phyloP scores from a whole-genome alignment of 2,797 vertebrate genomes.

The Chaetodon trifasciatus region DNA sequence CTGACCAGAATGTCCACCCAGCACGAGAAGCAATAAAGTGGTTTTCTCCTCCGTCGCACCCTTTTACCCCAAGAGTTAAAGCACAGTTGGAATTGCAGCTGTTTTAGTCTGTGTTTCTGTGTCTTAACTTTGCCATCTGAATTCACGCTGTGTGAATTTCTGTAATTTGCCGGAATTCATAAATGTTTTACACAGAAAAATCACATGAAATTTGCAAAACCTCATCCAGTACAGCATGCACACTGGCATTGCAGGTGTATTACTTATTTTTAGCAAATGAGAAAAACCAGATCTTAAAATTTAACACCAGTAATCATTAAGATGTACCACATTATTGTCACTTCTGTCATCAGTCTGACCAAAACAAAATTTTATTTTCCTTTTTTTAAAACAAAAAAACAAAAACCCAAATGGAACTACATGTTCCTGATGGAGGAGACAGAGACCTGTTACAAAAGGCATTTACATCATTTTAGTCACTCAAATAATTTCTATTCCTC shows the following conservation, averaged over 20 bases:
- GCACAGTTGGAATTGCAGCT: slow-evolving; percentile 28
- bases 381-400: not conserved
- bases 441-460: not conserved
- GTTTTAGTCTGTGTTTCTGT: slow-evolving; percentile 25
- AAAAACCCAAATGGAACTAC: not conserved
- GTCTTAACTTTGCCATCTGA: slow-evolving; percentile 18
- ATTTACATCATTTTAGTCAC: slow-evolving; percentile 17
- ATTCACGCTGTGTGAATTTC: not conserved
- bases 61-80: slow-evolving; percentile 30
- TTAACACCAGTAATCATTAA: not conserved
- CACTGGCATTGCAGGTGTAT: not conserved
- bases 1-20: slow-evolving; percentile 27
- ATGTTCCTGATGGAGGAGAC: not conserved
- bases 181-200: not conserved
- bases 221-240: not conserved
- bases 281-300: not conserved
- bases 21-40: slow-evolving; percentile 24
- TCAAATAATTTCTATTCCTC: slow-evolving; percentile 9
- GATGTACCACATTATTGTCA: not conserved
- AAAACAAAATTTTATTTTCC: not conserved
- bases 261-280: not conserved
- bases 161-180: not conserved
- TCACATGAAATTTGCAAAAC: not conserved
- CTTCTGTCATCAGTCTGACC: not conserved
- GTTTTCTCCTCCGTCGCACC: slow-evolving; percentile 24